Base-by-base conservation (phyloP, 2,797 vertebrate species). In the Limosa lapponica region DNA sequence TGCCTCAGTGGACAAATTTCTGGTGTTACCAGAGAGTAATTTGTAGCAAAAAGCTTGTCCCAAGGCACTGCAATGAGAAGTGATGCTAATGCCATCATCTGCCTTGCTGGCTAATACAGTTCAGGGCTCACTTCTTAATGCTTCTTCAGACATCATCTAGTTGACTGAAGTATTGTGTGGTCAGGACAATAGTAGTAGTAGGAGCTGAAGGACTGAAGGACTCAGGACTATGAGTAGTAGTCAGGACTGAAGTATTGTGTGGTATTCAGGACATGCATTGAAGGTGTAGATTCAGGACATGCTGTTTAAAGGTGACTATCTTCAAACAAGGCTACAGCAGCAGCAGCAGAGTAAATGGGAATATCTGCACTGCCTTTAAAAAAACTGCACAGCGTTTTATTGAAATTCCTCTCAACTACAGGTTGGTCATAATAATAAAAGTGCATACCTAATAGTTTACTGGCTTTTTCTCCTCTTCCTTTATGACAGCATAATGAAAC, bases 401-500 rank as follows among this genome's bases (percentile, higher is more conserved):
- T 84, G 25, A 51, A 92, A 94, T 82, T 80, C 28, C 12, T 74
- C 27, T 89, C 58, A 70, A 57, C 59, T 74, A 58, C 55, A 88
- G 23, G 34, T 73, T 57, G 30, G 79, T 67, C 24, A 32, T 27
- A 67, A 85, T 46, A 96, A 96, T 77, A 91, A 85, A 96, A 95
- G 79, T 9, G 28, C 11, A 36, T 58, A 91, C 13, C 37, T 90
- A 78, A 78, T 55, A 66, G 82, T 85, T 81, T 79, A 92, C 58
- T 87, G 22, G 32, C 15, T 77, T 87, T 78, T 55, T 67, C 52
- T 85, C 70, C 62, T 88, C 67, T 91, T 87, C 44, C 51, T 92
- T 91, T 90, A 91, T 61, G 54, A 90, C 75, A 92, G 61, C 55
- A 91, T 43, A 90, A 89, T 84, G 72, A 97, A 97, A 95, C 19